phyloP scores from a whole-genome alignment of 2,888 invertebrate genomes.

The Cenopis cana region DNA sequence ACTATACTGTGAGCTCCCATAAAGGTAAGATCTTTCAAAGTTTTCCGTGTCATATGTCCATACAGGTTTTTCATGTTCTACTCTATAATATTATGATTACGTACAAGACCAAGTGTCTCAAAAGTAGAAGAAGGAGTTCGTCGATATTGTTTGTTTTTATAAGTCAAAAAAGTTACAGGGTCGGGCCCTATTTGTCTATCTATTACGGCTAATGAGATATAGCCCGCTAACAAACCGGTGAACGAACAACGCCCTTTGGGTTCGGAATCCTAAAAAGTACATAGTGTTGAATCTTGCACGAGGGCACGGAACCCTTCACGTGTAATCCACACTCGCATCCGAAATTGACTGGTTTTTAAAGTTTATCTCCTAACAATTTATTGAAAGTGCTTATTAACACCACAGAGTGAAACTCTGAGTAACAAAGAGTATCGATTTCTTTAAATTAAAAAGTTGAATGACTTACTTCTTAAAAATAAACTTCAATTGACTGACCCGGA shows the following conservation, averaged over 20 bases:
- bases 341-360: not conserved
- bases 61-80: too few relatives aligned
- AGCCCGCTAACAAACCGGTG: too few relatives aligned
- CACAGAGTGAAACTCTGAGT: not conserved
- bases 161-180: not conserved
- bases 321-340: too few relatives aligned
- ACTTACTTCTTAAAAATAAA: not conserved
- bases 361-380: not conserved
- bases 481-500: not conserved
- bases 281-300: too few relatives aligned
- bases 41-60: not conserved
- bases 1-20: conserved; percentile 78
- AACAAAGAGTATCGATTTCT: not conserved
- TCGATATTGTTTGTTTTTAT: not conserved
- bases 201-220: too few relatives aligned
- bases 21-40: conserved; percentile 63
- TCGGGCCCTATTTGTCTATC: too few relatives aligned
- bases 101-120: too few relatives aligned
- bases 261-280: too few relatives aligned
- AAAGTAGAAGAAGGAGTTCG: too few relatives aligned
- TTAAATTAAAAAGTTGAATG: not conserved
- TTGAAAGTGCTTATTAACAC: not conserved
- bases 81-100: not conserved
- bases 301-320: too few relatives aligned
- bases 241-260: too few relatives aligned